Percentiles rank a stretch among this genome's conserved stretches.
phyloP scores from a whole-genome alignment of 1,140 invertebrate species.

The Cyphomyrmex costatus region DNA sequence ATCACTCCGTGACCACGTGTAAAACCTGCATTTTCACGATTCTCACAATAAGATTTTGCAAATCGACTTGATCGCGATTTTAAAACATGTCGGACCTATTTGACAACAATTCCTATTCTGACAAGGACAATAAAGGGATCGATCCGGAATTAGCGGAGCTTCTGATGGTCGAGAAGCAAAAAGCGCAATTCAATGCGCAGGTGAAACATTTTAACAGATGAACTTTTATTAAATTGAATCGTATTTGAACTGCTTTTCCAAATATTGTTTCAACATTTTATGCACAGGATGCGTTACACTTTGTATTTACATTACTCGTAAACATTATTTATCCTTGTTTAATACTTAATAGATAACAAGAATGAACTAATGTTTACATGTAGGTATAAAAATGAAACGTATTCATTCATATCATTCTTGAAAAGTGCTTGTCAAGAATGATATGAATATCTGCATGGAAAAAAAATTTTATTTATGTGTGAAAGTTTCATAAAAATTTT shows the following conservation, averaged over 20 bases:
- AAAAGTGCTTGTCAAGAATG: neutral
- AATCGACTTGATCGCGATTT: neutral
- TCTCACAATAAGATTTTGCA: neutral
- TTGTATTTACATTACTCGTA: no score
- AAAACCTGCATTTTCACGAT: neutral
- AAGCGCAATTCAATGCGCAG: conserved; percentile 94
- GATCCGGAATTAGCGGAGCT: conserved; percentile 94
- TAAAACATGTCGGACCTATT: conserved; percentile 51
- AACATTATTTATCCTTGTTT: no score
- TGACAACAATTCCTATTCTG: neutral
- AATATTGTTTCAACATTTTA: neutral
- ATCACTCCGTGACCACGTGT: no score
- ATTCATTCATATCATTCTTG: neutral
- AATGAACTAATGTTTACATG: no score
- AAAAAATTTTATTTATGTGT: neutral
- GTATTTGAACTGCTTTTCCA: neutral
- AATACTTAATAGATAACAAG: no score
- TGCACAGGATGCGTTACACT: no score
- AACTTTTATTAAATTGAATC: neutral
- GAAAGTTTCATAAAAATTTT: neutral
- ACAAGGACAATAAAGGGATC: conserved; percentile 76
- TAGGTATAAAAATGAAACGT: no score
- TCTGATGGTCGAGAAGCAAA: conserved; percentile 95
- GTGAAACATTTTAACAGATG: conserved; percentile 84
- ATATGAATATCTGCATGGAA: neutral